Evolutionary conservation across 2,888 invertebrate genomes (phyloP), one percentile per base, ranked within the genome.

Genomic region (Tetragonula carbonaria): DNA sequence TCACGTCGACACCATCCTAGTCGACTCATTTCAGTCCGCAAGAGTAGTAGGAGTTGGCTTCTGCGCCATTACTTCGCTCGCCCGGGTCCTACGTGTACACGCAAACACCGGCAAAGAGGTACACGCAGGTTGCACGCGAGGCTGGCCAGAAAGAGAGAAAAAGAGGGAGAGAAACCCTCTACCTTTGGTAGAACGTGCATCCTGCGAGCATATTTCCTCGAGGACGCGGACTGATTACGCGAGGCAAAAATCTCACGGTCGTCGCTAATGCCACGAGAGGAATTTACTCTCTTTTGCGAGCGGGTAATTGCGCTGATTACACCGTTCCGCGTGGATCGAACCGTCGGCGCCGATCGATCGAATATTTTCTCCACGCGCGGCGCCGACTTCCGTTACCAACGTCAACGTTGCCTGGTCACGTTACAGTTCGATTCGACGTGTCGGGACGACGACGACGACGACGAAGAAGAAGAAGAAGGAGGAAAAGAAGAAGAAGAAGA

Each of bases 1-100:
- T 94, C 94, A 94, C 94, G 92, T 92, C 93, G 94, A 94, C 94
- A 94, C 94, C 93, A 93, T 94, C 93, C 94, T 93, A 94, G 93
- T 92, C 93, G 91, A 92, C 91, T 92, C 92, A 92, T 93, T 93
- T 92, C 92, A 91, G 90, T 85, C 87, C 89, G 90, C 88, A 77
- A 87, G 87, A 89, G 92, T 90, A 91, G 92, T 92, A 91, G 91
- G 91, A 93, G 92, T 92, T 88, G 91, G 92, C 93, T 92, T 92
- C 92, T 92, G 92, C 93, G 92, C 93, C 93, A 93, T 93, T 93
- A 93, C 92, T 93, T 86, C 90, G 90, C 80, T 87, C 74, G 84
- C 72, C 82, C 16, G 28, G 88, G 87, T 70, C 82, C 84, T 90
- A 86, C 88, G 86, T 86, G 86, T 87, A 87, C 86, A 79, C 85